Conservation (phyloP, 2,797 vertebrate genomes). For the Typhlichthys eigenmanni region DNA sequence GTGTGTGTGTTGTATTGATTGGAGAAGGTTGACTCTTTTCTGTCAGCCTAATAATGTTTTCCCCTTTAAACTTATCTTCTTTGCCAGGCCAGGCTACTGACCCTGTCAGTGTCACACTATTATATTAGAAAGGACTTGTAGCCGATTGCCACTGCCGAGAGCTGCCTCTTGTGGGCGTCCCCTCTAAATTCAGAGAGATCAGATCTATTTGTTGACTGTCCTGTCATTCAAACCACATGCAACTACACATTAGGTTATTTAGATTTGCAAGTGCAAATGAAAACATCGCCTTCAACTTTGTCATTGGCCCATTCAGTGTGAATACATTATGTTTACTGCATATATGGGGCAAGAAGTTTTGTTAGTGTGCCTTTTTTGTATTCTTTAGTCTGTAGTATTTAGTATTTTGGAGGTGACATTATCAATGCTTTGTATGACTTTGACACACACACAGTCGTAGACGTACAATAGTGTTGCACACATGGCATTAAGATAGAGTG, state of each 20-base stretch:
- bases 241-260: no score
- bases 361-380: conserved; percentile 12
- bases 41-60: conserved; percentile 5
- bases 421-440: conserved; percentile 16
- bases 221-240: no score
- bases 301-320: no score
- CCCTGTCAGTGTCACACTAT: conserved; percentile 2
- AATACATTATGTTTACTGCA: neutral
- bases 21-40: neutral
- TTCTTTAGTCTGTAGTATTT: conserved; percentile 2
- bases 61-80: conserved; percentile 12
- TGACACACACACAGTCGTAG: neutral
- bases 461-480: neutral
- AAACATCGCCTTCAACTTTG: no score
- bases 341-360: conserved; percentile 25
- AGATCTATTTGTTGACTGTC: no score
- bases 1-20: conserved; percentile 14
- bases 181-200: no score
- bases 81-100: conserved; percentile 7
- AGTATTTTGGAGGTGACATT: conserved; percentile 7
- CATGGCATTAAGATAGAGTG: neutral
- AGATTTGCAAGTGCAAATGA: no score
- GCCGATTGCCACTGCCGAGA: no score
- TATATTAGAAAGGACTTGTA: no score
- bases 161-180: no score